Base-by-base conservation (phyloP, 2,797 vertebrate species). In the Muscicapa comitata region DNA sequence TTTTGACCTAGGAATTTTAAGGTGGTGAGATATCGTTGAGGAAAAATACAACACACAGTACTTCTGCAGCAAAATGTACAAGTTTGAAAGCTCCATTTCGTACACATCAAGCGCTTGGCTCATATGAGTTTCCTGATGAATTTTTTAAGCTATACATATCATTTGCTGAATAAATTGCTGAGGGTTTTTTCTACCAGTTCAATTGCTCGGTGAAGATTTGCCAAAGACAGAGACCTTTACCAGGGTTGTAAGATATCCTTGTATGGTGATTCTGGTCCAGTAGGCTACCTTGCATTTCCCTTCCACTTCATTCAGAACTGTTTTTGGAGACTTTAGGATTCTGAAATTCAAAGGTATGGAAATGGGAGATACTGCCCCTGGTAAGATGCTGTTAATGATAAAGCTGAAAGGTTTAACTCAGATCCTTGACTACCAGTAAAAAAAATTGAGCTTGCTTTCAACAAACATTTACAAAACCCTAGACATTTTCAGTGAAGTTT, bases 161-260 rank as follows among this genome's bases (percentile, higher is more conserved):
- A 68, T 91, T 78, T 84, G 17, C 70, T 95, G 96, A 94, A 97
- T 88, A 93, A 93, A 92, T 21, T 94, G 11, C 72, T 88, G 43
- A 16, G 80, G 35, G 13, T 89, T 96, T 86, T 70, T 94, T 91
- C 33, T 38, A 26, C 29, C 10, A 10, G 43, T 93, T 88, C 45
- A 77, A 58, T 90, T 95, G 89, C 58, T 86, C 77, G 78, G 48
- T 89, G 62, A 90, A 90, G 86, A 88, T 70, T 85, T 96, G 86
- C 67, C 86, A 72, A 91, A 73, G 38, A n/a, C 21, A 91, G 82
- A 4, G 26, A 80, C 40, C 11, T 90, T 72, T 58, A 58, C 35
- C 45, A 86, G 29, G 40, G 15, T 24, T 88, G 31, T 37, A 23
- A 73, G 72, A 50, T 19, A 48, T 19, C 16, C 33, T 51, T 55